Evolutionary conservation across 2,888 invertebrate genomes (phyloP).

Genomic region (Nemoura dubitans): DNA sequence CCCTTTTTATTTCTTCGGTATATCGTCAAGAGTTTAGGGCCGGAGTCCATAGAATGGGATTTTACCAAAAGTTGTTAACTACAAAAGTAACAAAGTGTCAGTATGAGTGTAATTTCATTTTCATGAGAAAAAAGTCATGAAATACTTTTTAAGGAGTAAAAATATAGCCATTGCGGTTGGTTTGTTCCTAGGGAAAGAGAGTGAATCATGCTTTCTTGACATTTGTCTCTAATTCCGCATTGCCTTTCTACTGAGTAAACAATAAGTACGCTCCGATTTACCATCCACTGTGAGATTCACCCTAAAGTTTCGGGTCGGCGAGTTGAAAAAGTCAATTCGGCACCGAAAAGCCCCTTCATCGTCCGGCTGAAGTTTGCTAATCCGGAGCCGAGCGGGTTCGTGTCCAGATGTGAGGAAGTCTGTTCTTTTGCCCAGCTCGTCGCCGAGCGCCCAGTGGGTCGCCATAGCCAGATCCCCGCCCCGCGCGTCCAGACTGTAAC

Average conservation of each 20-base stretch:
- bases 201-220: background rate
- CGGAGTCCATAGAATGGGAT: too few species aligned
- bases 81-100: too few species aligned
- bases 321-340: conserved; percentile 87
- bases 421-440: conserved; percentile 78
- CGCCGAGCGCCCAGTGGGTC: conserved; percentile 80
- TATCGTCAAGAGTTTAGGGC: too few species aligned
- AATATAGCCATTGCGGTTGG: too few species aligned
- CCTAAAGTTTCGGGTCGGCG: conserved; percentile 86
- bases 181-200: too few species aligned
- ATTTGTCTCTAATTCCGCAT: background rate
- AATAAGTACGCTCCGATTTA: conserved; percentile 62
- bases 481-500: conserved; percentile 78
- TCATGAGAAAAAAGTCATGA: too few species aligned
- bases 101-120: too few species aligned
- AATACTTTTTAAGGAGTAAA: too few species aligned
- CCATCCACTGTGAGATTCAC: conserved; percentile 89
- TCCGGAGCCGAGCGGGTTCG: conserved; percentile 70
- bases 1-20: too few species aligned
- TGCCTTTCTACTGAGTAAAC: background rate
- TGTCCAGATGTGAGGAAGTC: conserved; percentile 73
- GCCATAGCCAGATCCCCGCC: conserved; percentile 72
- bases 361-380: conserved; percentile 73
- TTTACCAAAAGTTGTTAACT: too few species aligned
- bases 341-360: conserved; percentile 90